These are phyloP conservation scores for Trialeurodes vaporariorum DNA, from an alignment of 1,140 invertebrate species.

Conservation along the genomic window DNA sequence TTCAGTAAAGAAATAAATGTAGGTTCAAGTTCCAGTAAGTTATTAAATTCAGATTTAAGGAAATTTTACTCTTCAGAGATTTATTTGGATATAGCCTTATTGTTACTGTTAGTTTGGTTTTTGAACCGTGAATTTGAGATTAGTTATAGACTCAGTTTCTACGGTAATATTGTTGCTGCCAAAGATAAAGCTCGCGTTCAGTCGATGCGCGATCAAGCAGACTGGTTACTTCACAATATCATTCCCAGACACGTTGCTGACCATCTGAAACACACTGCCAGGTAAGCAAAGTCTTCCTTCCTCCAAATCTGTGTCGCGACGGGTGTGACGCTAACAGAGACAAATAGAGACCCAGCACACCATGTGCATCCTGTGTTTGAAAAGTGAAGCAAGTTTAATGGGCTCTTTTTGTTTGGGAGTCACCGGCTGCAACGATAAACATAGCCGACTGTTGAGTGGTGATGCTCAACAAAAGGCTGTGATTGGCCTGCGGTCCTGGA, in stretches of 20 bases:
- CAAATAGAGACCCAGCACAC: too few relatives aligned
- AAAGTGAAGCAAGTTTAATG: too few relatives aligned
- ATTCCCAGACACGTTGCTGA: slow-evolving; percentile 91
- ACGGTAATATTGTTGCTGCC: slow-evolving; percentile 79
- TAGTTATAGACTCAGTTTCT: slow-evolving; percentile 83
- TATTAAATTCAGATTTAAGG: slow-evolving; percentile 2
- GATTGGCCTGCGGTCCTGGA: too few relatives aligned
- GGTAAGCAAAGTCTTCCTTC: slow-evolving; percentile 32
- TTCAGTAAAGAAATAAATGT: not conserved
- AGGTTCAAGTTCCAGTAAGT: too few relatives aligned
- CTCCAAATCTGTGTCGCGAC: too few relatives aligned
- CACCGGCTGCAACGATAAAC: too few relatives aligned
- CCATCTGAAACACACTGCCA: slow-evolving; percentile 75
- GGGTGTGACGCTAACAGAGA: too few relatives aligned
- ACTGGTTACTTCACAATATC: slow-evolving; percentile 92
- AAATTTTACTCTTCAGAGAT: slow-evolving; percentile 57
- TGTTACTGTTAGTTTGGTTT: slow-evolving; percentile 78
- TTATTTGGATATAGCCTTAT: slow-evolving; percentile 62
- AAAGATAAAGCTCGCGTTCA: slow-evolving; percentile 72
- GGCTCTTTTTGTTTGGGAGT: too few relatives aligned
- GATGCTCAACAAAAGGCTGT: too few relatives aligned
- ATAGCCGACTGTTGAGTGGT: too few relatives aligned
- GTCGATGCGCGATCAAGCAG: slow-evolving; percentile 85
- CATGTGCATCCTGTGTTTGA: too few relatives aligned
- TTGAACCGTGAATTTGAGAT: slow-evolving; percentile 91